Percentiles rank a stretch among this genome's conserved stretches.
Evolutionary conservation across 2,888 invertebrate species (phyloP).

Genomic region (Aleiodes leptofemur): DNA sequence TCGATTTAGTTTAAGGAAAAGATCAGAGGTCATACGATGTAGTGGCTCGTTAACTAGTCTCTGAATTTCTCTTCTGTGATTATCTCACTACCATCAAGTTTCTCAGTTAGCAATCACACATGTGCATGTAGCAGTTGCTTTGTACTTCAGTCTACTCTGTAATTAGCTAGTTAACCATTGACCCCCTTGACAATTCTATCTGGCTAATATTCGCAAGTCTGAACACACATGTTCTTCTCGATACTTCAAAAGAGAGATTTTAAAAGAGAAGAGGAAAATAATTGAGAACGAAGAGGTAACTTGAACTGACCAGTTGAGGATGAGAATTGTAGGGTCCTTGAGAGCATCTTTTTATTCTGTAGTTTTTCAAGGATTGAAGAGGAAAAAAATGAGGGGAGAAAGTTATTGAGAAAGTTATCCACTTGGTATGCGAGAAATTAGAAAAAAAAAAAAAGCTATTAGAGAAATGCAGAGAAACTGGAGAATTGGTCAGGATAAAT

Average conservation of each 20-base stretch:
- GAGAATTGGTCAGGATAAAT: background rate
- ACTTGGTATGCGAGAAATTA: constrained; percentile 11
- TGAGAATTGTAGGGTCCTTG: constrained; percentile 5
- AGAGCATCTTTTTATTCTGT: constrained; percentile 15
- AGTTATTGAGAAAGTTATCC: constrained; percentile 26
- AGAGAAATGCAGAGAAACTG: background rate
- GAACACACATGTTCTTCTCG: constrained; percentile 27
- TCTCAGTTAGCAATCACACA: constrained; percentile 5
- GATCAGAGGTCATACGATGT: constrained; percentile 55
- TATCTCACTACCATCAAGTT: constrained; percentile 44
- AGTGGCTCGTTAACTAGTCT: constrained; percentile 57
- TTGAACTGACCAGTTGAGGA: constrained; percentile 10
- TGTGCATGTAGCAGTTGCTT: constrained; percentile 16
- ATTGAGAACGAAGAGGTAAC: constrained; percentile 10
- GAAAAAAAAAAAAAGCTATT: background rate
- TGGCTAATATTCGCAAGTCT: constrained; percentile 31
- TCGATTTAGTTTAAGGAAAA: constrained; percentile 50
- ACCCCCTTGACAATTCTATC: constrained; percentile 24
- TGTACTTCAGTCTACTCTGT: constrained; percentile 47
- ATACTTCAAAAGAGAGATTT: background rate
- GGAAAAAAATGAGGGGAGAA: background rate
- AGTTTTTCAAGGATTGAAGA: constrained; percentile 11
- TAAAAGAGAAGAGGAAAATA: background rate
- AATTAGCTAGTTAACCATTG: constrained; percentile 53
- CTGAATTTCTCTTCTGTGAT: constrained; percentile 56